Percentiles rank a stretch among this genome's conserved stretches.
Conservation (phyloP, 2,113 vertebrate genomes). For the Erpornis zantholeuca region DNA sequence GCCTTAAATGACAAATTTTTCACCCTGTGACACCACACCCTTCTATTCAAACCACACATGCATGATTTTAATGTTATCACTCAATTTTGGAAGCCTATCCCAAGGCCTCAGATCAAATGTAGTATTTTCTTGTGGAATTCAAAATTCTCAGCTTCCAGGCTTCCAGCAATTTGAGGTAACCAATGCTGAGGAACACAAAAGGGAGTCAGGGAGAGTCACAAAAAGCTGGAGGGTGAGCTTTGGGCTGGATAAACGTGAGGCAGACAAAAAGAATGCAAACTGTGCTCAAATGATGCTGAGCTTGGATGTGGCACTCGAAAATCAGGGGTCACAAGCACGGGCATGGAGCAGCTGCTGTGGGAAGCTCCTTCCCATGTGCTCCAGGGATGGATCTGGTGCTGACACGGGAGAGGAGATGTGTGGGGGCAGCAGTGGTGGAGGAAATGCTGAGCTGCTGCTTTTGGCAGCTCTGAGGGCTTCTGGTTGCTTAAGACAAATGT, state of each 20-base stretch:
- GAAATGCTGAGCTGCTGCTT: slow-evolving; percentile 33
- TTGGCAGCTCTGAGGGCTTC: slow-evolving; percentile 27
- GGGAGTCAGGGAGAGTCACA: background rate
- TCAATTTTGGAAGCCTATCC: too few relatives aligned
- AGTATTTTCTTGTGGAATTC: too few relatives aligned
- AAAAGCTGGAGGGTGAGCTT: background rate
- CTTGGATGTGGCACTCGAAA: background rate
- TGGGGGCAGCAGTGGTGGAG: background rate
- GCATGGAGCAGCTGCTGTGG: background rate
- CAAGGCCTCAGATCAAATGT: too few relatives aligned
- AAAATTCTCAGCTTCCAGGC: too few relatives aligned
- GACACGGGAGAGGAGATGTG: background rate
- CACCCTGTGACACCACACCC: too few relatives aligned
- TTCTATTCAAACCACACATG: too few relatives aligned
- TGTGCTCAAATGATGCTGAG: background rate
- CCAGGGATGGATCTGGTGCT: background rate
- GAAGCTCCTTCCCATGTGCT: background rate
- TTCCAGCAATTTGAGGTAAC: background rate
- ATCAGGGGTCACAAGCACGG: accelerated
- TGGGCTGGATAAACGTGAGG: background rate
- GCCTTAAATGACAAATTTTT: too few relatives aligned
- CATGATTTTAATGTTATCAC: too few relatives aligned
- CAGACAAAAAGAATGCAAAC: background rate
- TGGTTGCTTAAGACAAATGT: background rate
- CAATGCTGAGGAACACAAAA: background rate